Conservation (phyloP, 2,113 vertebrate genomes). For the Cromileptes altivelis region DNA sequence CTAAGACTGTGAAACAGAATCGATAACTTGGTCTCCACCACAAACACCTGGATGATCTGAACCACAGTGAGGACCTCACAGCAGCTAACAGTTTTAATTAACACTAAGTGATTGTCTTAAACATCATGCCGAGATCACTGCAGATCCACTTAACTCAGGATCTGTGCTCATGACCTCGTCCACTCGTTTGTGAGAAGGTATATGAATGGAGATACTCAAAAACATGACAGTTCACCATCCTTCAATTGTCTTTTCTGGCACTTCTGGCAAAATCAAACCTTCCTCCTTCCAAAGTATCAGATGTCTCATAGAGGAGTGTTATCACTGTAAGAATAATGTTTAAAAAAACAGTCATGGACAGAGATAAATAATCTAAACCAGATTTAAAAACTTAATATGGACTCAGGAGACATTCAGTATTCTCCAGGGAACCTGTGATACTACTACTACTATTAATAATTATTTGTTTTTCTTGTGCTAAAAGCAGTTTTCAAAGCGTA, state of each 20-base stretch:
- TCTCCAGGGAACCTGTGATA: not conserved
- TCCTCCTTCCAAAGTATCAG: not conserved
- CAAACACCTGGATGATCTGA: not conserved
- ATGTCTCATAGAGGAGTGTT: not conserved
- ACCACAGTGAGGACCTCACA: not conserved
- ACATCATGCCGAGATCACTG: not conserved
- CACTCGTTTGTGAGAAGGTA: not conserved
- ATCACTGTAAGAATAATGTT: not conserved
- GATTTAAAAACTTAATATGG: conserved; percentile 8
- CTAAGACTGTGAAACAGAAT: not conserved
- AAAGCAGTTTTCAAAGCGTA: not conserved
- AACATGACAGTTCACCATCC: not conserved
- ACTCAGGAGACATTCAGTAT: not conserved
- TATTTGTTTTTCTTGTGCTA: conserved; percentile 15
- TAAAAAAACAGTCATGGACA: not conserved
- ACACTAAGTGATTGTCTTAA: not conserved
- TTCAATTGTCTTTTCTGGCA: too few species aligned
- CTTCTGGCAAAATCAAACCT: not conserved
- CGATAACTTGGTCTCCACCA: not conserved
- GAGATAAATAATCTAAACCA: conserved; percentile 19
- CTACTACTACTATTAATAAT: conserved; percentile 29
- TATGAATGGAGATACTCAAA: not conserved
- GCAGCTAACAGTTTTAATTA: not conserved
- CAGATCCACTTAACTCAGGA: conserved; percentile 29
- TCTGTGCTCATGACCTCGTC: not conserved